A percentile compares a stretch with the other conserved stretches of the same genome.
phyloP scores from a whole-genome alignment of 2,888 invertebrate species.

The Protodeltote pygarga region DNA sequence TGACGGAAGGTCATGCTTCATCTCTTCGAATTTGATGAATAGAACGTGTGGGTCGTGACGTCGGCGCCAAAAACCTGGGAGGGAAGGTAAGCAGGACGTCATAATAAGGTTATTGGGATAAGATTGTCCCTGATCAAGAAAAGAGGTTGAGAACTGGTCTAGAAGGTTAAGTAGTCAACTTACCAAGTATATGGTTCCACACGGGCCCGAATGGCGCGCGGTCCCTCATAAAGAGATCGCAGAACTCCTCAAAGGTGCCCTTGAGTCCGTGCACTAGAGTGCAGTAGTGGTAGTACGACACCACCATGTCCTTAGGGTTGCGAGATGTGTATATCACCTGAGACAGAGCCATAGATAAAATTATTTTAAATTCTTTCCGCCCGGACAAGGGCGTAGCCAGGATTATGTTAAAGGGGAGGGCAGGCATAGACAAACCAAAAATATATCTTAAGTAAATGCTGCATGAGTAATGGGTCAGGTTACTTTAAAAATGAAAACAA shows the following conservation, averaged over 20 bases:
- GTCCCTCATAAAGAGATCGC: slow-evolving; percentile 90
- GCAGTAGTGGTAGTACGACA: slow-evolving; percentile 95
- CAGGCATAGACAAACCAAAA: too few species aligned
- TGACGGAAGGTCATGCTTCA: slow-evolving; percentile 90
- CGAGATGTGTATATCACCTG: slow-evolving; percentile 95
- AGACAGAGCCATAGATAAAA: not conserved
- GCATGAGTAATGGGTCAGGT: too few species aligned
- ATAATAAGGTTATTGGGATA: too few species aligned
- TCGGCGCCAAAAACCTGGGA: slow-evolving; percentile 89
- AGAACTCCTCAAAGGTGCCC: slow-evolving; percentile 91
- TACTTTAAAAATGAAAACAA: too few species aligned
- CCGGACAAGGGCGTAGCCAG: too few species aligned
- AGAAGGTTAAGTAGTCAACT: too few species aligned
- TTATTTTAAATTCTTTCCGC: too few species aligned
- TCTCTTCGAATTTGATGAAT: slow-evolving; percentile 93
- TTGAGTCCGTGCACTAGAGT: slow-evolving; percentile 89
- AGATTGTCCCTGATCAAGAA: too few species aligned
- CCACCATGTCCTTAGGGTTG: slow-evolving; percentile 96
- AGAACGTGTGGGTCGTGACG: slow-evolving; percentile 90
- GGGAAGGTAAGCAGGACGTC: too few species aligned
- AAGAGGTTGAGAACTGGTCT: too few species aligned
- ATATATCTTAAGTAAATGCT: too few species aligned
- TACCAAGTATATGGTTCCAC: slow-evolving; percentile 89
- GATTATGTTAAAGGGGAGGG: too few species aligned
- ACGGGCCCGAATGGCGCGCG: slow-evolving; percentile 89